Percentiles rank a stretch among this genome's conserved stretches.
These are phyloP conservation scores for Zaprionus taronus DNA, from an alignment of 1,140 invertebrate species.

Conservation along the genomic window DNA sequence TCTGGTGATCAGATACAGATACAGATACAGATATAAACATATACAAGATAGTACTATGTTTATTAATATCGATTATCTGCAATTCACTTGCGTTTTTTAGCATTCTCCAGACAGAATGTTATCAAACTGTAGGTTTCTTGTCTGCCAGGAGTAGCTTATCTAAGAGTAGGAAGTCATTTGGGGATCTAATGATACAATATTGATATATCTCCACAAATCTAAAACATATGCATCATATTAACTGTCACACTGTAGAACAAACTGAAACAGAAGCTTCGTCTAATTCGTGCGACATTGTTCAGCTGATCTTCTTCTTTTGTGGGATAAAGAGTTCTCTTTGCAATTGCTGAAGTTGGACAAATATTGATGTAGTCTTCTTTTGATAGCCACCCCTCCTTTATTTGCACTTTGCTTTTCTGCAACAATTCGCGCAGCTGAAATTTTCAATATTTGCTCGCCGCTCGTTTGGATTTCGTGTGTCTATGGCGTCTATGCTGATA, in stretches of 20 bases:
- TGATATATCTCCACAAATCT: no score
- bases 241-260: neutral
- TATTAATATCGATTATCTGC: neutral
- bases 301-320: neutral
- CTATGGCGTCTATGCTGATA: neutral
- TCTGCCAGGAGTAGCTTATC: no score
- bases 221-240: neutral
- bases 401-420: constrained; percentile 3
- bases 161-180: no score
- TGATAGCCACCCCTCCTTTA: neutral
- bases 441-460: neutral
- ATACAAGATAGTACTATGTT: neutral
- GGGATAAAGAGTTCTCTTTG: neutral
- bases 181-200: no score
- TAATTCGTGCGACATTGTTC: neutral
- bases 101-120: neutral
- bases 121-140: neutral
- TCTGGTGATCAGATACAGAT: constrained; percentile 27
- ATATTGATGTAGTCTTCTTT: neutral
- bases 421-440: constrained; percentile 9
- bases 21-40: constrained; percentile 21
- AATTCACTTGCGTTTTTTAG: neutral
- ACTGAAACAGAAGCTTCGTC: neutral
- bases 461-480: neutral
- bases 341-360: neutral